phyloP scores from a whole-genome alignment of 2,888 invertebrate species.

The Euproctis similis region DNA sequence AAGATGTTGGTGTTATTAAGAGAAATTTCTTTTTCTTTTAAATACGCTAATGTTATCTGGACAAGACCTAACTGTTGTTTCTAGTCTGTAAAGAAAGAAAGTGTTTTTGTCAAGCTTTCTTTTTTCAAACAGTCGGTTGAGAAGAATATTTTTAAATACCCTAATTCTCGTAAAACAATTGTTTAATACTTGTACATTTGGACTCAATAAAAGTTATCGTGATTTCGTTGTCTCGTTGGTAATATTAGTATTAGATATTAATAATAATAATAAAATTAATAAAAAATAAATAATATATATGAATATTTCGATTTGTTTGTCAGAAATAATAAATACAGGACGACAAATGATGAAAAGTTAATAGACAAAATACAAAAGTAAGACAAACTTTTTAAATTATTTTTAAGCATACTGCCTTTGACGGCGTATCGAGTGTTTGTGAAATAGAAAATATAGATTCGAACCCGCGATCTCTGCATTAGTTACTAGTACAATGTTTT shows the following conservation, averaged over 20 bases:
- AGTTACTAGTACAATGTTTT: no score
- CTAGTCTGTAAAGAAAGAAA: slow-evolving; percentile 7
- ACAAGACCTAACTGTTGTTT: slow-evolving; percentile 31
- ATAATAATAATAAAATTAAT: slow-evolving; percentile 11
- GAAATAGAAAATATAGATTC: no score
- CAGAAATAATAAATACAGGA: slow-evolving; percentile 13
- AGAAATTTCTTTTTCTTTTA: no score
- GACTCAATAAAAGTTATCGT: slow-evolving; percentile 14
- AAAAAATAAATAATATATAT: slow-evolving; percentile 5
- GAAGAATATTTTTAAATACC: slow-evolving; percentile 20
- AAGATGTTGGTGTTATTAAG: slow-evolving; percentile 31
- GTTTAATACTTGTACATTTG: slow-evolving; percentile 18
- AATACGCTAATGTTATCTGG: slow-evolving; percentile 31
- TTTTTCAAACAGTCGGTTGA: slow-evolving; percentile 11
- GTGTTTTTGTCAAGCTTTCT: no score
- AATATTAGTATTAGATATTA: slow-evolving; percentile 17
- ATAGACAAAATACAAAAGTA: slow-evolving; percentile 52
- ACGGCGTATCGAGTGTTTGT: no score
- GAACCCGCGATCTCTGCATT: no score
- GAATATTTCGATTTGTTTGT: background rate
- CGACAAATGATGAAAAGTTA: slow-evolving; percentile 50
- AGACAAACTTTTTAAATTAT: no score
- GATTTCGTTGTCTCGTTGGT: slow-evolving; percentile 22
- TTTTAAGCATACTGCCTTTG: no score
- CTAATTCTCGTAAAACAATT: slow-evolving; percentile 9